phyloP scores from a whole-genome alignment of 2,797 vertebrate genomes.

The Hipposideros larvatus region DNA sequence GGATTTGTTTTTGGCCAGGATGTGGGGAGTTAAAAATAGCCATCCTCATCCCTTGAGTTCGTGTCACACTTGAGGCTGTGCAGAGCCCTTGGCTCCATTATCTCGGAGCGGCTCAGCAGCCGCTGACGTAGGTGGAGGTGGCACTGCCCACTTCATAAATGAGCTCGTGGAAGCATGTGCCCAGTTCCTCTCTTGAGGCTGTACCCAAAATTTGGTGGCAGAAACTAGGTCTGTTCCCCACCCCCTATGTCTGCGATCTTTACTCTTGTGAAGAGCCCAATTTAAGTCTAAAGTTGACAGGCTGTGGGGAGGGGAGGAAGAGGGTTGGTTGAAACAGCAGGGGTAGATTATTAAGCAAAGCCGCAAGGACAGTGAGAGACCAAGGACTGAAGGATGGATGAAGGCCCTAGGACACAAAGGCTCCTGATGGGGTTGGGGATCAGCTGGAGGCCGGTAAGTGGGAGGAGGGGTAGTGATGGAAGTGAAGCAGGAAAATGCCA shows the following conservation, averaged over 20 bases:
- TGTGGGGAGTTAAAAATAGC: conserved; percentile 84
- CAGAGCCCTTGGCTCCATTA: conserved; percentile 68
- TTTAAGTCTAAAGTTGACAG: neutral
- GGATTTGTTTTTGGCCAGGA: conserved; percentile 81
- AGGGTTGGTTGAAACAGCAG: too few relatives aligned
- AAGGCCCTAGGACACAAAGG: neutral
- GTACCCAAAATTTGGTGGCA: neutral
- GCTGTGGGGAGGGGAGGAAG: too few relatives aligned
- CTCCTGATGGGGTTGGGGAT: neutral
- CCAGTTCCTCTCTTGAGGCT: neutral
- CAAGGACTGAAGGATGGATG: neutral
- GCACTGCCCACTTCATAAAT: neutral
- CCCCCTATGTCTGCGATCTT: neutral
- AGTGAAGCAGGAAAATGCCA: neutral
- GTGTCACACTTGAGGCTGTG: conserved; percentile 63
- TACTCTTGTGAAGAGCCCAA: neutral
- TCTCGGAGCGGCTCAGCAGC: neutral
- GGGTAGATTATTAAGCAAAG: neutral
- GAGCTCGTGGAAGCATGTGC: neutral
- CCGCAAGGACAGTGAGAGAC: neutral
- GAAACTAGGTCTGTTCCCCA: neutral
- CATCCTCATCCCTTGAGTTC: conserved; percentile 65
- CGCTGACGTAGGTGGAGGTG: neutral
- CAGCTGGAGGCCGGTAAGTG: neutral
- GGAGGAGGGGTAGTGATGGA: neutral